Evolutionary conservation across 2,113 vertebrate species (phyloP).

Genomic region (Ciconia boyciana): DNA sequence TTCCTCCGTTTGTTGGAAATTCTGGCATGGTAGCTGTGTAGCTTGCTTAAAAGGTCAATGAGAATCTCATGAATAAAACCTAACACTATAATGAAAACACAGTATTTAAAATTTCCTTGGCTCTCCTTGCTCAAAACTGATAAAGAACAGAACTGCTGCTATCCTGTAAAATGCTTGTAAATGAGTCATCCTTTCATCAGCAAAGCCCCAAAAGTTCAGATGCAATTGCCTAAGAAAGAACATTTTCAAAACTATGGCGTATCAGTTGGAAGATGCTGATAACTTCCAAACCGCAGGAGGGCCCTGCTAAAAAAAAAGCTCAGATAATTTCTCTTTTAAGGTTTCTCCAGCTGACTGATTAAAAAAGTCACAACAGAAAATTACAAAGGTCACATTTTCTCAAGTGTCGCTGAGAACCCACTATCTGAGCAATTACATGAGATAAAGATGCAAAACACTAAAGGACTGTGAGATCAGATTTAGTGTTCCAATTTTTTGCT

Average conservation of each 20-base stretch:
- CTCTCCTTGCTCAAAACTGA: conserved; percentile 12
- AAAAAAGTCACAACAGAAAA: conserved; percentile 30
- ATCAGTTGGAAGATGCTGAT: conserved; percentile 2
- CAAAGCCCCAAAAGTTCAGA: conserved; percentile 40
- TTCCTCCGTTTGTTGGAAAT: conserved; percentile 5
- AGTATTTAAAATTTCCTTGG: conserved; percentile 50
- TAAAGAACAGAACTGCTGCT: conserved; percentile 33
- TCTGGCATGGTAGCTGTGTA: background rate
- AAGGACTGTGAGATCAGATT: background rate
- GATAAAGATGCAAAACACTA: conserved; percentile 13
- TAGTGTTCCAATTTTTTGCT: background rate
- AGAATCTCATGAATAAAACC: conserved; percentile 56
- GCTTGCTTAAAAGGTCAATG: conserved; percentile 47
- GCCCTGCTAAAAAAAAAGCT: background rate
- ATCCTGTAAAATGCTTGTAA: conserved; percentile 11
- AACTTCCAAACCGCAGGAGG: background rate
- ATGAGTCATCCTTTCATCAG: conserved; percentile 32
- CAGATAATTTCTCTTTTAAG: background rate
- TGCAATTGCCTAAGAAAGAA: conserved; percentile 32
- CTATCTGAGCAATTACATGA: background rate
- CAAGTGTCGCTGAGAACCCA: background rate
- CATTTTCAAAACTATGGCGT: conserved; percentile 1
- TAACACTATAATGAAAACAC: conserved; percentile 25
- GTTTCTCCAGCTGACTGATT: conserved; percentile 16
- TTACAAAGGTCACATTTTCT: conserved; percentile 49